Evolutionary conservation across 1,140 invertebrate species (phyloP).

Genomic region (Nilaparvata lugens): DNA sequence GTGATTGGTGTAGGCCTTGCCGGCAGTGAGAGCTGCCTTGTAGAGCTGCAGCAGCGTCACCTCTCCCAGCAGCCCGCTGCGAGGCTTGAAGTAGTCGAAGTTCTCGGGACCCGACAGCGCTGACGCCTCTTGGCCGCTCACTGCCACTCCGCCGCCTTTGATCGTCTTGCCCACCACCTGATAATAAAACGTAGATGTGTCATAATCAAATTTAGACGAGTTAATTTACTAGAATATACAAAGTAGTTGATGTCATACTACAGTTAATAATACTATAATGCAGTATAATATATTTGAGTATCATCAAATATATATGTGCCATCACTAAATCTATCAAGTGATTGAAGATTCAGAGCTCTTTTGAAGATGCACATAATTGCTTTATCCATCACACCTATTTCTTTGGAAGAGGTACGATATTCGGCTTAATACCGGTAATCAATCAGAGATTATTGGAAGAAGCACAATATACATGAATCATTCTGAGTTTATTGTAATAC

Average conservation of each 20-base stretch:
- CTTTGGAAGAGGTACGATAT: no score
- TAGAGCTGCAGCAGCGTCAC: slow-evolving; percentile 69
- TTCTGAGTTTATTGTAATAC: no score
- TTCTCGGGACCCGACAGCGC: slow-evolving; percentile 39
- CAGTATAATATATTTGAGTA: background rate
- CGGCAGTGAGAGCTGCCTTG: slow-evolving; percentile 63
- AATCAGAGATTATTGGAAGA: no score
- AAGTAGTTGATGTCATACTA: no score
- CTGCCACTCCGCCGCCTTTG: slow-evolving; percentile 60
- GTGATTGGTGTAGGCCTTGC: slow-evolving; percentile 72
- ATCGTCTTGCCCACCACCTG: slow-evolving; percentile 69
- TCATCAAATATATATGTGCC: background rate
- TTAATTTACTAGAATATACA: no score
- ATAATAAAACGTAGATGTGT: slow-evolving; percentile 22
- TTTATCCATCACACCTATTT: no score
- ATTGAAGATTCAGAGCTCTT: no score
- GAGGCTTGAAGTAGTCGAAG: slow-evolving; percentile 15
- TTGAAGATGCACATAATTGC: no score
- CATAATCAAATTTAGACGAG: background rate
- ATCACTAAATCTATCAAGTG: background rate
- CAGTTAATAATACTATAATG: no score
- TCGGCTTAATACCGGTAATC: no score
- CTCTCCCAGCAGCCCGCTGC: slow-evolving; percentile 61
- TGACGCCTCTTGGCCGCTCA: slow-evolving; percentile 57
- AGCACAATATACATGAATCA: no score